Conservation (phyloP, 2,888 invertebrate genomes). For the Mimas tiliae region DNA sequence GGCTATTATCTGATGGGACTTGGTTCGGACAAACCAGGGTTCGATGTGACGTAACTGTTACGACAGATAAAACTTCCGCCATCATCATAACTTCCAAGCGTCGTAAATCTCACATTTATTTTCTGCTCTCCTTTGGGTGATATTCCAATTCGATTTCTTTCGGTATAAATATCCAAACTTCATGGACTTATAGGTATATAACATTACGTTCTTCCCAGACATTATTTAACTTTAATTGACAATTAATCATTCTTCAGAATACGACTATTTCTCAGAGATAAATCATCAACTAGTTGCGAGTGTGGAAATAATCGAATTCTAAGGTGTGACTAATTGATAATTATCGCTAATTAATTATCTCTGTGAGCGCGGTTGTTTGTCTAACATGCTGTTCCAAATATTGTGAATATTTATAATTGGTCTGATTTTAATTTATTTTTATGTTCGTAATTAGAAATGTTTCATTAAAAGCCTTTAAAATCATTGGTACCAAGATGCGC, state of each 20-base stretch:
- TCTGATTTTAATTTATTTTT: no score
- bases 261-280: no score
- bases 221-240: no score
- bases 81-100: constrained; percentile 36
- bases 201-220: no score
- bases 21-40: constrained; percentile 63
- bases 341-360: no score
- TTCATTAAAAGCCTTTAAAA: background rate
- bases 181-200: no score
- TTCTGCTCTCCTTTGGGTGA: background rate
- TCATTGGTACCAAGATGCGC: background rate
- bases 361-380: background rate
- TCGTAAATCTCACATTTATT: constrained; percentile 29
- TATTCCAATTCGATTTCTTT: background rate
- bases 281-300: no score
- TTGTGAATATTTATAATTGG: no score
- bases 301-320: no score
- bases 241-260: no score
- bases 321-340: no score
- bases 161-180: background rate
- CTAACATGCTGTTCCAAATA: background rate
- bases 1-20: constrained; percentile 71
- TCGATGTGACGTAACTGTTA: constrained; percentile 63
- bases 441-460: no score
- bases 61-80: constrained; percentile 61